Percentiles rank a stretch among this genome's conserved stretches.
Conservation (phyloP, 2,113 vertebrate species). For the Eolophus roseicapilla region DNA sequence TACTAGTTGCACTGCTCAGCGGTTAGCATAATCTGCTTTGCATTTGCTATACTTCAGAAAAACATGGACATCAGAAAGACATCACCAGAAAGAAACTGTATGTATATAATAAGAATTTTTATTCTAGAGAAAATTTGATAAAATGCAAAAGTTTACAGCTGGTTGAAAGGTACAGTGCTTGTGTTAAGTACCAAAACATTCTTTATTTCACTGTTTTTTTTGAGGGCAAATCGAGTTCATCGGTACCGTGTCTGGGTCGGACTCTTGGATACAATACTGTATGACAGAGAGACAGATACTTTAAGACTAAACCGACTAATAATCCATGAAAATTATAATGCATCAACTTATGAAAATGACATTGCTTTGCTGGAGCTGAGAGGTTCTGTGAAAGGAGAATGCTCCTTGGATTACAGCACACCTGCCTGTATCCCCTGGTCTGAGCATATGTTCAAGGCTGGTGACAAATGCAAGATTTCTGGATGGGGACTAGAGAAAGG, state of each 20-base stretch:
- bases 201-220: neutral
- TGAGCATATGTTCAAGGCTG: slow-evolving; percentile 77
- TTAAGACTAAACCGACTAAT: slow-evolving; percentile 66
- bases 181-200: neutral
- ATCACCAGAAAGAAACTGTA: neutral
- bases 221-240: slow-evolving; percentile 67
- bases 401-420: slow-evolving; percentile 46
- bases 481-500: slow-evolving; percentile 89
- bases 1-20: neutral
- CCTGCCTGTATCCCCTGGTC: slow-evolving; percentile 92
- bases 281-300: slow-evolving; percentile 40
- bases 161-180: neutral
- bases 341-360: slow-evolving; percentile 85
- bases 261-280: slow-evolving; percentile 60
- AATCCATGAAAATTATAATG: slow-evolving; percentile 81
- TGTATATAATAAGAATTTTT: neutral
- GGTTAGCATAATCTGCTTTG: neutral
- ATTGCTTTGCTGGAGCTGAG: slow-evolving; percentile 87
- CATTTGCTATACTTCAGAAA: neutral
- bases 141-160: neutral
- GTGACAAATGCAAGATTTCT: slow-evolving; percentile 86
- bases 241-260: slow-evolving; percentile 81
- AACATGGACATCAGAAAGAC: neutral
- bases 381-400: slow-evolving; percentile 11
- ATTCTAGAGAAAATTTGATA: neutral